A percentile compares a stretch with the other conserved stretches of the same genome.
Evolutionary conservation across 1,140 invertebrate species (phyloP).

Genomic region (Ephestia elutella): DNA sequence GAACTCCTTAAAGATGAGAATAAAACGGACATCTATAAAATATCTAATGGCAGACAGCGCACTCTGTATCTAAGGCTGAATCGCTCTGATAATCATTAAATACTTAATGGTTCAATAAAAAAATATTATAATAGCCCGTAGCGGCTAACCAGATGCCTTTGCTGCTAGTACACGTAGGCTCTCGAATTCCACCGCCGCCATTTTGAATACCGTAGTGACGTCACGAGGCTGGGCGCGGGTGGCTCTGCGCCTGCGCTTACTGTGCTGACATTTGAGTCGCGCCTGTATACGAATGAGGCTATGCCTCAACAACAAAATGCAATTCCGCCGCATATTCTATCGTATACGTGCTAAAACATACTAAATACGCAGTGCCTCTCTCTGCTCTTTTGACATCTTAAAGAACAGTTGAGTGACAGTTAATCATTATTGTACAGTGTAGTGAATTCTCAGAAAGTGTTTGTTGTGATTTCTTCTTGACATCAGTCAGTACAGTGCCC

Average conservation of each 20-base stretch:
- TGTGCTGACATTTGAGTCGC: conserved; percentile 56
- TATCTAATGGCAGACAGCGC: not conserved
- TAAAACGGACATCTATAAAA: not conserved
- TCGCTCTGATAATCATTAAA: not conserved
- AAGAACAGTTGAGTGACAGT: conserved; percentile 58
- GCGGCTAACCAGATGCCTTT: conserved; percentile 20
- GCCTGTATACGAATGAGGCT: conserved; percentile 57
- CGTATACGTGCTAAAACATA: conserved; percentile 47
- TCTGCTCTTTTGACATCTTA: conserved; percentile 54
- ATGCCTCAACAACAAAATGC: conserved; percentile 62
- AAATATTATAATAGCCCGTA: not conserved
- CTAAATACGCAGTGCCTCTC: conserved; percentile 54
- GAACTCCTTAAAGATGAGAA: no score
- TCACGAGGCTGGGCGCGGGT: conserved; percentile 64
- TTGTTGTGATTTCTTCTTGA: conserved; percentile 64
- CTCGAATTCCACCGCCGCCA: conserved; percentile 65
- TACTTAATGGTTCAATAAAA: not conserved
- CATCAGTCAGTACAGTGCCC: conserved; percentile 52
- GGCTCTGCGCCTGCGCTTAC: conserved; percentile 55
- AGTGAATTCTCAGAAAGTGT: conserved; percentile 53
- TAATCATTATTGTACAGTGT: conserved; percentile 32
- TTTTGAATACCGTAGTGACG: conserved; percentile 71
- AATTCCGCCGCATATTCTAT: conserved; percentile 49
- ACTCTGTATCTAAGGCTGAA: not conserved
- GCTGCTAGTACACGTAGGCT: conserved; percentile 56